Base-by-base conservation (phyloP, 2,888 invertebrate species). In the Deroplatys truncata region DNA sequence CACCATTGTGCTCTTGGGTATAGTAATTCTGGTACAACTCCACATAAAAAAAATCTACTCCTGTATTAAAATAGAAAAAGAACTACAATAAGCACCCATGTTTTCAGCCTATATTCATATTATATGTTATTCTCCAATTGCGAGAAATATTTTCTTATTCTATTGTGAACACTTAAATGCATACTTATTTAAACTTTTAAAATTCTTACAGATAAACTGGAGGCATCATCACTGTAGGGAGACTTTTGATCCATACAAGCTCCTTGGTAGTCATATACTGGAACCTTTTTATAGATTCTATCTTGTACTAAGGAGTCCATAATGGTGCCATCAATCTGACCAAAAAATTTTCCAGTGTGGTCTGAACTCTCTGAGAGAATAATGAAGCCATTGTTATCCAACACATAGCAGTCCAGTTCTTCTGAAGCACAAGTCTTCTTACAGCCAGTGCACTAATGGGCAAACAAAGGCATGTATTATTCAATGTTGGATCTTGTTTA, bases 341-440 rank as follows among this genome's bases (percentile, higher is more conserved):
- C 99, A 92, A 98, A 98, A 94, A 99, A 99, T 92, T 97, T 96
- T 1, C 98, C 98, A 1, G 98, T 98, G 92, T 98, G 97, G 84
- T 97, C 96, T 72, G 95, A 95, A 91, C 97, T 97, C 93, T 98
- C 98, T 0, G 98, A 98, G 83, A 98, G 96, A 88, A 99, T 97
- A 88, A 99, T 97, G 93, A 98, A 99, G 25, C 98, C 99, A 93
- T 98, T 98, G 93, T 98, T 98, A 93, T 99, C 99, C 89, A 99
- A 94, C 82, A 99, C 96, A 93, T 98, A 99, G 93, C 99, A 99
- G 93, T 98, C 98, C 43, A 98, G 94, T 91, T 97, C 97, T 91
- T 97, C 97, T 16, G 97, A 97, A 28, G 97, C 97, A 92, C 98
- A 98, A 1, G 97, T 98, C 92, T 97, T 97, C 92, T 96, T 96